phyloP scores from a whole-genome alignment of 2,797 vertebrate genomes.

The Heliangelus exortis region DNA sequence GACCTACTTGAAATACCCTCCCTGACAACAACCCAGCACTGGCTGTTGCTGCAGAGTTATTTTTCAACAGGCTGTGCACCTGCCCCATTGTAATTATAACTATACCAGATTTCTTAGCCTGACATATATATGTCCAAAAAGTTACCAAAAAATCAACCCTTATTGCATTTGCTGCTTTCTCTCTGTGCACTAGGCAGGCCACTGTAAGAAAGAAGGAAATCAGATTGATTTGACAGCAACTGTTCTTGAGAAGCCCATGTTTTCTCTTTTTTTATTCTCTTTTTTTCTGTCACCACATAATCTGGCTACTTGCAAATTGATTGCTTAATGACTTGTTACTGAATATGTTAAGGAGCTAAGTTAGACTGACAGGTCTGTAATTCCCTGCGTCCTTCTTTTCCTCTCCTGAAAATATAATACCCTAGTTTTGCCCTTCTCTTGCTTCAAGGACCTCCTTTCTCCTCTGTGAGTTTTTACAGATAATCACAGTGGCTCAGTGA shows the following conservation, averaged over 20 bases:
- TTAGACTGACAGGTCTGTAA: constrained; percentile 37
- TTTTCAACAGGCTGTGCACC: constrained; percentile 18
- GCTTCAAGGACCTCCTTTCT: constrained; percentile 41
- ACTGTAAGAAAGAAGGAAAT: constrained; percentile 31
- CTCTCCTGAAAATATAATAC: constrained; percentile 15
- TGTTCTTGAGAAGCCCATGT: neutral
- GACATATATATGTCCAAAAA: constrained; percentile 40
- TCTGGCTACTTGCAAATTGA: constrained; percentile 34
- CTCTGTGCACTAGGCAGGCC: constrained; percentile 11
- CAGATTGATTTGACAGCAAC: constrained; percentile 37
- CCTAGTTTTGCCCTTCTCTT: constrained; percentile 24
- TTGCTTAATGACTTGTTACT: constrained; percentile 36
- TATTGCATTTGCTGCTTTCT: constrained; percentile 32
- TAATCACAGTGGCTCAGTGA: constrained; percentile 44
- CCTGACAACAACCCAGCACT: neutral
- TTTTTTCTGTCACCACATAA: neutral
- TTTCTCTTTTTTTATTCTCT: neutral
- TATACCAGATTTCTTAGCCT: constrained; percentile 24
- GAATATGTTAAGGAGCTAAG: constrained; percentile 34
- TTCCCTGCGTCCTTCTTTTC: constrained; percentile 22
- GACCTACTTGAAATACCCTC: neutral
- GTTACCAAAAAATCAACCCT: constrained; percentile 12
- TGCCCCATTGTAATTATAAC: constrained; percentile 12
- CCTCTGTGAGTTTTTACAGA: constrained; percentile 48
- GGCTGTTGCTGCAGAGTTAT: neutral